Percentiles rank a stretch among this genome's conserved stretches.
Conservation (phyloP, 2,888 invertebrate species). For the Tachina fera region DNA sequence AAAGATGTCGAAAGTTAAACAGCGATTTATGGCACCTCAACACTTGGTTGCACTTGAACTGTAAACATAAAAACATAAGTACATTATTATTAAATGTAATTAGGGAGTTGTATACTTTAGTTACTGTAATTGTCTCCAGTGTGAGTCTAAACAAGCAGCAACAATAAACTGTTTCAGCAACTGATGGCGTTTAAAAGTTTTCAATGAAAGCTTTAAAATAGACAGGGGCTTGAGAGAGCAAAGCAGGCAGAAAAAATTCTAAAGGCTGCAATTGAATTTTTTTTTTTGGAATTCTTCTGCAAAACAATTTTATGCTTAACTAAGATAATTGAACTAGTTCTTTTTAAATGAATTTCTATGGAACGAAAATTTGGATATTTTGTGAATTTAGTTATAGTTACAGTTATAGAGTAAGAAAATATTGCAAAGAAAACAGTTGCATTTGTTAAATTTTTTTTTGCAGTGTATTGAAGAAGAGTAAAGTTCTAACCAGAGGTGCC, state of each 20-base stretch:
- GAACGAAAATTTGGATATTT: background rate
- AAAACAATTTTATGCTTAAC: slow-evolving; percentile 57
- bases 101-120: slow-evolving; percentile 33
- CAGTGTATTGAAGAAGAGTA: too few relatives aligned
- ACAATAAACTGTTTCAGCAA: background rate
- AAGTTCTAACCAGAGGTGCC: too few relatives aligned
- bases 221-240: background rate
- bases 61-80: slow-evolving; percentile 17
- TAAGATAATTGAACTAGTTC: slow-evolving; percentile 37
- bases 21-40: slow-evolving; percentile 69
- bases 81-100: slow-evolving; percentile 65
- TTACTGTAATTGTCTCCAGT: background rate
- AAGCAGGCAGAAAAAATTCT: slow-evolving; percentile 50
- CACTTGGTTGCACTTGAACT: slow-evolving; percentile 68
- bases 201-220: slow-evolving; percentile 18
- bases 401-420: too few relatives aligned
- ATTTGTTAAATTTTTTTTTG: background rate
- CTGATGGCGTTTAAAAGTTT: slow-evolving; percentile 6
- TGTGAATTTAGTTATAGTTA: too few relatives aligned
- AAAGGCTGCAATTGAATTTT: slow-evolving; percentile 44
- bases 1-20: slow-evolving; percentile 64
- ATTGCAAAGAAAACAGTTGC: too few relatives aligned
- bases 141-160: background rate
- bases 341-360: background rate
- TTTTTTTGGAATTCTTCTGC: background rate